Evolutionary conservation across 2,888 invertebrate species (phyloP), one percentile per base, ranked within the genome.

Genomic region (Proisotoma minuta): DNA sequence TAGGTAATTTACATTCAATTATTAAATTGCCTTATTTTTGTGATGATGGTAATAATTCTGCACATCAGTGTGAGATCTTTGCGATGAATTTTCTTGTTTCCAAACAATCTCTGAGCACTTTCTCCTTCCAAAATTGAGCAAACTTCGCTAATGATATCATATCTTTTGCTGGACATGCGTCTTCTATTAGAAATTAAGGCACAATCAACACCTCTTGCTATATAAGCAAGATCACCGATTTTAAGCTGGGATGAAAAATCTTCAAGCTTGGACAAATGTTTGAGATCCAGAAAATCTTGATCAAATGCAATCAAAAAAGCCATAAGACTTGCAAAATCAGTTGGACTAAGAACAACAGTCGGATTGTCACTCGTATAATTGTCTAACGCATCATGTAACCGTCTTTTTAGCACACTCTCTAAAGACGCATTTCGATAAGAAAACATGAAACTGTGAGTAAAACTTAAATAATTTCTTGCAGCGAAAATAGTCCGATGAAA

Each of bases 101-200:
- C 40, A 20, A 63, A 10, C 15, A 70, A 24, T 29, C 60, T 50
- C 0, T 54, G 43, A 15, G 59, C 51, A 23, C 66, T 56, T 40
- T 62, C 58, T 39, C 65, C 65, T 29, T 69, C 66, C 12, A 70
- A 20, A 47, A 65, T 61, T 1, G 70, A 63, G 22, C 59, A 57
- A 12, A 66, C 57, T 40, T 70, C 59, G 1, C 66, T 27, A 3
- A 70, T 48, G 20, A 57, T 59, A 15, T 70, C 62, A 26, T 64
- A 69, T 28, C 68, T 66, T 28, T 61, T 68, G 8, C 34, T 8
- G 15, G 8, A 10, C 15, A 34, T 10, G 8, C 8, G 15, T n/a
- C 57, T 8, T 27, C 51, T 0, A 5, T 43, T 56, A 15, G 24
- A 23, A 10, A 48, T 27, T 18, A 63, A 23, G 4, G 58, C 50